phyloP scores from a whole-genome alignment of 1,140 invertebrate genomes.

The Pinna nobilis region DNA sequence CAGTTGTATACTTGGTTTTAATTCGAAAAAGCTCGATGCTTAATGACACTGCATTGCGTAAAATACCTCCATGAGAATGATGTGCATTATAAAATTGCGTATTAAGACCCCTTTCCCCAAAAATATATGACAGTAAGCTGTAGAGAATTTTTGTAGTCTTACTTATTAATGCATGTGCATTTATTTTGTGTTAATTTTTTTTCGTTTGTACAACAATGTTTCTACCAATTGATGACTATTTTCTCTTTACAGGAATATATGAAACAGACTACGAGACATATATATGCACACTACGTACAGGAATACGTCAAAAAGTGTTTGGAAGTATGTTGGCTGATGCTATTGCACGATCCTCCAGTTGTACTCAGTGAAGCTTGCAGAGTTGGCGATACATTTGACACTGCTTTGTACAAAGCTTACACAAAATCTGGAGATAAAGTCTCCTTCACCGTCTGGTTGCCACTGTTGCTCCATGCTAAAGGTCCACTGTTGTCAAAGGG shows the following conservation, averaged over 20 bases:
- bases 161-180: background rate
- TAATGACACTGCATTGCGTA: no score
- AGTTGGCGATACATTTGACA: background rate
- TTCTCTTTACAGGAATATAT: background rate
- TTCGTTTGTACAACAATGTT: no score
- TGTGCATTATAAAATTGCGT: no score
- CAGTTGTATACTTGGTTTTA: no score
- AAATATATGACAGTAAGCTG: no score
- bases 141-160: no score
- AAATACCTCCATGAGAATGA: no score
- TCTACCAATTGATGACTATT: no score
- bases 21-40: no score
- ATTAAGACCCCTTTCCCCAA: no score
- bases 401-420: background rate
- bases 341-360: constrained; percentile 1
- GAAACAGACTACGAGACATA: background rate
- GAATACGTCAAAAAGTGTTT: constrained; percentile 1
- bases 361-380: background rate
- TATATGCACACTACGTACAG: background rate
- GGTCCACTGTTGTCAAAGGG: constrained; percentile 7
- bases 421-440: background rate
- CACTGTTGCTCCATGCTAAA: constrained; percentile 6
- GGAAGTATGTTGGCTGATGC: constrained; percentile 2
- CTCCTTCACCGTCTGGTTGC: background rate
- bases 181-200: background rate